A percentile compares a stretch with the other conserved stretches of the same genome.
These are phyloP conservation scores for Atherinosoma microstoma DNA, from an alignment of 2,797 vertebrate species.

Conservation along the genomic window DNA sequence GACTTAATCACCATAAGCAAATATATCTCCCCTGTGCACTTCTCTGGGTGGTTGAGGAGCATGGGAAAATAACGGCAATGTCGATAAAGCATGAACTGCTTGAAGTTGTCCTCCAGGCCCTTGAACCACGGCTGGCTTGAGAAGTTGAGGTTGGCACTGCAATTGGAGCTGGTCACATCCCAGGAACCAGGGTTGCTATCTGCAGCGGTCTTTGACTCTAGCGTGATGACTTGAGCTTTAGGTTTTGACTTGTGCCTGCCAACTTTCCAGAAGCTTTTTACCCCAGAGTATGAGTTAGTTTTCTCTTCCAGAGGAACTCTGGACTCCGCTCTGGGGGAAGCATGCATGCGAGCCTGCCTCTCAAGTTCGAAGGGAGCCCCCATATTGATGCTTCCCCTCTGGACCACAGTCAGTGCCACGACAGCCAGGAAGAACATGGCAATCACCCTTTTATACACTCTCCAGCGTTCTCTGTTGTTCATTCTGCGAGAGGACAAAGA, in stretches of 20 bases:
- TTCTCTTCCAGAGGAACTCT: slow-evolving; percentile 59
- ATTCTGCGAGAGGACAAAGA: slow-evolving; percentile 78
- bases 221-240: background rate
- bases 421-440: slow-evolving; percentile 87
- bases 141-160: slow-evolving; percentile 88
- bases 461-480: slow-evolving; percentile 82
- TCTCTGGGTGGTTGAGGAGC: slow-evolving; percentile 92
- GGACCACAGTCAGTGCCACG: slow-evolving; percentile 86
- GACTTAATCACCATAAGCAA: slow-evolving; percentile 95
- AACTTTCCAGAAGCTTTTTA: slow-evolving; percentile 87
- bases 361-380: slow-evolving; percentile 81
- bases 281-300: slow-evolving; percentile 8
- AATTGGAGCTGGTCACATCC: slow-evolving; percentile 90
- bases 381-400: slow-evolving; percentile 82
- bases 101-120: slow-evolving; percentile 88
- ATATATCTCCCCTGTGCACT: slow-evolving; percentile 84
- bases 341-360: slow-evolving; percentile 69
- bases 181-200: slow-evolving; percentile 70
- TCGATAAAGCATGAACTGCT: slow-evolving; percentile 91
- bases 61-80: slow-evolving; percentile 97
- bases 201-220: slow-evolving; percentile 8
- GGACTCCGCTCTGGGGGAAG: slow-evolving; percentile 24
- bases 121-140: slow-evolving; percentile 88
- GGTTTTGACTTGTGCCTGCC: background rate
- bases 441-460: slow-evolving; percentile 86